phyloP scores from a whole-genome alignment of 2,888 invertebrate genomes.

The Eristalinus aeneus region DNA sequence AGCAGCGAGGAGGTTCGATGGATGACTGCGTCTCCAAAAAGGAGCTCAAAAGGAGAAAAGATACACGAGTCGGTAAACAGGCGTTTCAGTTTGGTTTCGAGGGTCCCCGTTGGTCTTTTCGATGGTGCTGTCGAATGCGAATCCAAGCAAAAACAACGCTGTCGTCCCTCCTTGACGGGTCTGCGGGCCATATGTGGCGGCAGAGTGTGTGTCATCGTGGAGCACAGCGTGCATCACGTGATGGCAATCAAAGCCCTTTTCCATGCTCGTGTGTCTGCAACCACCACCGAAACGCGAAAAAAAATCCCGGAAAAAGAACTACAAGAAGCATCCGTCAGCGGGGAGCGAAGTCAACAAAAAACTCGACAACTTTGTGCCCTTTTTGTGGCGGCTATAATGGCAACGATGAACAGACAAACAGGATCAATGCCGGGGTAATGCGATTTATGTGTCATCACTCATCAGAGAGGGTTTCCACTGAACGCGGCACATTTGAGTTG shows the following conservation, averaged over 20 bases:
- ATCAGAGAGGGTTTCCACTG: constrained; percentile 23
- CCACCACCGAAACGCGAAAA: constrained; percentile 36
- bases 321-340: neutral
- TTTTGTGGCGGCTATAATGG: constrained; percentile 1
- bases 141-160: neutral
- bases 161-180: neutral
- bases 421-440: constrained; percentile 32
- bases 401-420: constrained; percentile 15
- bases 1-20: constrained; percentile 15
- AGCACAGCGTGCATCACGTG: constrained; percentile 14
- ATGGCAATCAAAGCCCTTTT: constrained; percentile 41
- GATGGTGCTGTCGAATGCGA: neutral
- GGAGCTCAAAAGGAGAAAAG: constrained; percentile 50
- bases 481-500: constrained; percentile 17
- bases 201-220: constrained; percentile 31
- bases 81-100: constrained; percentile 36
- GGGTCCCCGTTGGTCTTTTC: constrained; percentile 13
- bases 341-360: constrained; percentile 5
- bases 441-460: constrained; percentile 49
- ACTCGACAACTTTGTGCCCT: neutral
- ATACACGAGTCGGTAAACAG: constrained; percentile 60
- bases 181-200: neutral
- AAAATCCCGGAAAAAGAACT: constrained; percentile 1
- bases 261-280: constrained; percentile 43
- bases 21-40: constrained; percentile 56